These are phyloP conservation scores for Pangasius mekongensis DNA, from an alignment of 2,797 vertebrate species.

Conservation along the genomic window DNA sequence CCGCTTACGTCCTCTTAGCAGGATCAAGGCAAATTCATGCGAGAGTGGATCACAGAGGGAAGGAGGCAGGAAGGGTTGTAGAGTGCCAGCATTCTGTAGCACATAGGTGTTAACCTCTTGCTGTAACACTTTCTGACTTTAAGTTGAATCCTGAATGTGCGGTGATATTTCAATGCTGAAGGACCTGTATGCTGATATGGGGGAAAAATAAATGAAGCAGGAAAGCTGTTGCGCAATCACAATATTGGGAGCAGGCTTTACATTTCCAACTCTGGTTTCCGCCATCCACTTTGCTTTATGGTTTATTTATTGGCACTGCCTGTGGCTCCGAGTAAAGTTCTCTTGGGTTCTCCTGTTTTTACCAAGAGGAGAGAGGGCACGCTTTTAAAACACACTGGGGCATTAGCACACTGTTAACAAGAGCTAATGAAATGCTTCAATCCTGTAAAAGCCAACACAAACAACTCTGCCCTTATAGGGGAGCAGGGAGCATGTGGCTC, in stretches of 20 bases:
- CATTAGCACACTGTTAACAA: constrained; percentile 64
- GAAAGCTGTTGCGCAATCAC: constrained; percentile 48
- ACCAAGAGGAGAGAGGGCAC: constrained; percentile 55
- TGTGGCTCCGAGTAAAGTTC: constrained; percentile 29
- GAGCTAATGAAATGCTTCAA: constrained; percentile 54
- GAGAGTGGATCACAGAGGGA: not conserved
- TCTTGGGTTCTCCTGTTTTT: constrained; percentile 47
- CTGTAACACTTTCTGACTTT: not conserved
- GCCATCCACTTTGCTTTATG: constrained; percentile 41
- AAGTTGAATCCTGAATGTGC: constrained; percentile 6
- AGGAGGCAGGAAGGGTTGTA: constrained; percentile 23
- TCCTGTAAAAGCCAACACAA: constrained; percentile 27
- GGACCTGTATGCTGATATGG: constrained; percentile 5
- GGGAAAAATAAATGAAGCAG: constrained; percentile 4
- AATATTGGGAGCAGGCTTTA: constrained; percentile 44
- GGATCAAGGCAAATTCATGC: constrained; percentile 75
- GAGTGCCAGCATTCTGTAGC: not conserved
- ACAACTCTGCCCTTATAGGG: constrained; percentile 22
- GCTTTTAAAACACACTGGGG: constrained; percentile 54
- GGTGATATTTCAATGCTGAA: constrained; percentile 14
- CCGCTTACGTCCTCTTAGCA: constrained; percentile 71
- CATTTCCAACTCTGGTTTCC: constrained; percentile 38
- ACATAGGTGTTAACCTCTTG: constrained; percentile 28
- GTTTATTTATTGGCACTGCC: constrained; percentile 53
- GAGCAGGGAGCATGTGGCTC: not conserved